These are phyloP conservation scores for Steinernema khuongi DNA, from an alignment of 1,140 invertebrate species.

Conservation along the genomic window DNA sequence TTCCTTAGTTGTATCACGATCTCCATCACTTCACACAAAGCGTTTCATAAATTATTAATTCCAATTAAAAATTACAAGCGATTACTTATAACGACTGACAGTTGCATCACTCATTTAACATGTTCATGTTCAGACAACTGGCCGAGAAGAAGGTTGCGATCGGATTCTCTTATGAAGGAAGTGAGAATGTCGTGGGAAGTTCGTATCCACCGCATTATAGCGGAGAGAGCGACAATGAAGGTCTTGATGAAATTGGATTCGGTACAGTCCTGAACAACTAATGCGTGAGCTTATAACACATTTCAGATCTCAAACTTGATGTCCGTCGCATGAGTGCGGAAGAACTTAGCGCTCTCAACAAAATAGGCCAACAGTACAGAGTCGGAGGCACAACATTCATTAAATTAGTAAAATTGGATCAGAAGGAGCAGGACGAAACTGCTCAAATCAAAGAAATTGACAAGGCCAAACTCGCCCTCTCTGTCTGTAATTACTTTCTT, in stretches of 20 bases:
- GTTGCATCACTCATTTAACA: too few relatives aligned
- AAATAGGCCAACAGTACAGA: conserved; percentile 43
- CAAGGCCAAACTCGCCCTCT: conserved; percentile 49
- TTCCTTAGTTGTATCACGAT: too few relatives aligned
- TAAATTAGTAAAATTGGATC: conserved; percentile 43
- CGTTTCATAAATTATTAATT: conserved; percentile 16
- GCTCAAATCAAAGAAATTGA: conserved; percentile 52
- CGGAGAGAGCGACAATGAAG: conserved; percentile 27
- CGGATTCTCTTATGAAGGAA: conserved; percentile 44
- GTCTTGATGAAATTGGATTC: conserved; percentile 18
- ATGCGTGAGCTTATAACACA: background rate
- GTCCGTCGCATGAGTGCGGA: conserved; percentile 43
- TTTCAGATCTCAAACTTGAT: conserved; percentile 46
- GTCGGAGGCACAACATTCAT: conserved; percentile 38
- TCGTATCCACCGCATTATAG: background rate
- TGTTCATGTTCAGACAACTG: conserved; percentile 47
- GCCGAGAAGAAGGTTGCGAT: conserved; percentile 48
- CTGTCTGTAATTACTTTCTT: conserved; percentile 45
- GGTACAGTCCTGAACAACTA: background rate
- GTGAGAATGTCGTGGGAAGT: conserved; percentile 6
- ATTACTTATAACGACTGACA: too few relatives aligned
- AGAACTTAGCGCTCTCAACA: conserved; percentile 37
- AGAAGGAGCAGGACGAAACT: conserved; percentile 42
- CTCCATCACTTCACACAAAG: too few relatives aligned
- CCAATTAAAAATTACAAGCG: background rate